Evolutionary conservation across 2,113 vertebrate genomes (phyloP).

Genomic region (Cinclus cinclus): DNA sequence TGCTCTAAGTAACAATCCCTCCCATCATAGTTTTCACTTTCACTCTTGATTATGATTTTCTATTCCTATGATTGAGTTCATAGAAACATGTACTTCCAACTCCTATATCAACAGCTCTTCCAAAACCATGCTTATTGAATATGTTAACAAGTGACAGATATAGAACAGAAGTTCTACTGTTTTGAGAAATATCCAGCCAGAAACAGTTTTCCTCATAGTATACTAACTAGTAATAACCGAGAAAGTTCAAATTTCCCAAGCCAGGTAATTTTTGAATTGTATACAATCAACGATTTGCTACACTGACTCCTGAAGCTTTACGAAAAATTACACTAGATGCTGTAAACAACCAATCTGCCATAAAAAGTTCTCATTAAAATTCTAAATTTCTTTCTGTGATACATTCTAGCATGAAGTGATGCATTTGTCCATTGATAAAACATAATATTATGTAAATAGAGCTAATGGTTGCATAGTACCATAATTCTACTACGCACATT

Average conservation of each 20-base stretch:
- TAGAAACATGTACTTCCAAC: not conserved
- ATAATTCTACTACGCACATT: conserved; percentile 43
- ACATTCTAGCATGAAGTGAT: conserved; percentile 39
- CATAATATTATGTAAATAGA: conserved; percentile 57
- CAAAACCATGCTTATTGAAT: not conserved
- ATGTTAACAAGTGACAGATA: not conserved
- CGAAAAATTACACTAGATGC: conserved; percentile 11
- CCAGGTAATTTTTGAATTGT: conserved; percentile 39
- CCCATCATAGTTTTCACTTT: not conserved
- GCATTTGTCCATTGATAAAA: conserved; percentile 59
- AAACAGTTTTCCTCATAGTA: not conserved
- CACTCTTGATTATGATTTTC: not conserved
- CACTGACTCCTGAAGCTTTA: conserved; percentile 28
- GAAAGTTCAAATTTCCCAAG: conserved; percentile 31
- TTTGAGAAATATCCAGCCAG: not conserved
- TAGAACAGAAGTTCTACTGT: not conserved
- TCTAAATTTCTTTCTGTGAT: conserved; percentile 29
- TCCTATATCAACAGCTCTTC: not conserved
- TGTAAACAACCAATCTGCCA: conserved; percentile 26
- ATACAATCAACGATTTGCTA: conserved; percentile 45
- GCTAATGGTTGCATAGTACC: conserved; percentile 19
- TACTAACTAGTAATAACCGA: not conserved
- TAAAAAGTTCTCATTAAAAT: conserved; percentile 47
- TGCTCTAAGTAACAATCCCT: not conserved
- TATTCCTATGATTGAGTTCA: not conserved